phyloP scores from a whole-genome alignment of 2,797 vertebrate species.

The Hafferia zeledoni region DNA sequence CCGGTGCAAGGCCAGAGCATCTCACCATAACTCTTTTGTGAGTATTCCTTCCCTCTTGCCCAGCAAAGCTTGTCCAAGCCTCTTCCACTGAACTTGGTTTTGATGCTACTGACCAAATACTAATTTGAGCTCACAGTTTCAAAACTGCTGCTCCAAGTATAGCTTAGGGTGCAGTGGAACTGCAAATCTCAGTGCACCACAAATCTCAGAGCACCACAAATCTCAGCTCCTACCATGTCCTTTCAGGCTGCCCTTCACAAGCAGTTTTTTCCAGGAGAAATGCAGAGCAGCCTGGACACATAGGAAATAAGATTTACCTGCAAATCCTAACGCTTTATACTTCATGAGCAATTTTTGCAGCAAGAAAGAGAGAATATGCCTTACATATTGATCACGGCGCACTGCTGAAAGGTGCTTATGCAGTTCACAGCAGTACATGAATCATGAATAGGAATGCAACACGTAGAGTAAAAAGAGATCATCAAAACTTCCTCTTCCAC shows the following conservation, averaged over 20 bases:
- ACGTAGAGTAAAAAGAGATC: background rate
- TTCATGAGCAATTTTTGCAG: background rate
- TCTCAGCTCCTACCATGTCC: background rate
- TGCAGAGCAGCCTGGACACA: background rate
- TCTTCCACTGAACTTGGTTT: background rate
- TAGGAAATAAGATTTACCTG: background rate
- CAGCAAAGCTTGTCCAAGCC: background rate
- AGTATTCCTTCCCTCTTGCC: background rate
- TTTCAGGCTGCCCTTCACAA: background rate
- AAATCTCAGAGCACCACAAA: background rate
- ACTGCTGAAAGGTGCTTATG: background rate
- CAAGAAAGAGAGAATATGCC: background rate
- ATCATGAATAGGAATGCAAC: rapidly evolving
- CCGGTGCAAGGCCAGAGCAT: background rate
- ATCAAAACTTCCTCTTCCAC: background rate
- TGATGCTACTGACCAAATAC: background rate
- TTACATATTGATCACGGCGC: background rate
- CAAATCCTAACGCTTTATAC: background rate
- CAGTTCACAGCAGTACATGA: background rate
- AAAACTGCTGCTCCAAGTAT: background rate
- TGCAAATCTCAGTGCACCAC: background rate
- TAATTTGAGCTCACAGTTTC: background rate
- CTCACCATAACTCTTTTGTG: background rate
- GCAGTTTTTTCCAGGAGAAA: background rate
- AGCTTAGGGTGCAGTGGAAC: background rate